Evolutionary conservation across 2,888 invertebrate genomes (phyloP).

Genomic region (Norana najaformis): DNA sequence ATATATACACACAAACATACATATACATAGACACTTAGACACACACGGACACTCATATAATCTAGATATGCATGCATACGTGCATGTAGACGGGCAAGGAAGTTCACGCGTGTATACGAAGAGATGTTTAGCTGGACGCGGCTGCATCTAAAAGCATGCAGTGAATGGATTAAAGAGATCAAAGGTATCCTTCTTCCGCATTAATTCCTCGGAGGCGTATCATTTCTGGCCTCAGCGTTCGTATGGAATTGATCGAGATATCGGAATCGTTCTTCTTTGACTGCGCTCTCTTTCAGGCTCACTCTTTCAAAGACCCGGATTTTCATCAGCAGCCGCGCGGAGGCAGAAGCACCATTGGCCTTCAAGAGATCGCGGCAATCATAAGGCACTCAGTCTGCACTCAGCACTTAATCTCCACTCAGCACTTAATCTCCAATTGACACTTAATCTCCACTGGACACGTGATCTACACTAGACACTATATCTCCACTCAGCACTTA

Average conservation of each 20-base stretch:
- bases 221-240: background rate
- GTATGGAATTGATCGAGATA: background rate
- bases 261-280: background rate
- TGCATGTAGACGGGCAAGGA: too few species aligned
- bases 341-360: background rate
- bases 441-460: too few species aligned
- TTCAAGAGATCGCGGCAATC: too few species aligned
- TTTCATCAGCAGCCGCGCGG: background rate
- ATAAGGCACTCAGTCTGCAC: background rate
- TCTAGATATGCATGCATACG: too few species aligned
- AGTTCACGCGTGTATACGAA: too few species aligned
- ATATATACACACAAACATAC: too few species aligned
- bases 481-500: too few species aligned
- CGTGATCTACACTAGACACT: too few species aligned
- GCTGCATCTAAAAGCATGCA: background rate
- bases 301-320: background rate
- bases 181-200: background rate
- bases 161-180: background rate
- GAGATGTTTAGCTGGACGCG: background rate
- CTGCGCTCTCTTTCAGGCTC: background rate
- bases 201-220: background rate
- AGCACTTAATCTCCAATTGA: too few species aligned
- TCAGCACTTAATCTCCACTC: background rate
- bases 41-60: too few species aligned
- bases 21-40: too few species aligned